These are phyloP conservation scores for Prunella himalayana DNA, from an alignment of 2,113 vertebrate genomes.

Conservation along the genomic window DNA sequence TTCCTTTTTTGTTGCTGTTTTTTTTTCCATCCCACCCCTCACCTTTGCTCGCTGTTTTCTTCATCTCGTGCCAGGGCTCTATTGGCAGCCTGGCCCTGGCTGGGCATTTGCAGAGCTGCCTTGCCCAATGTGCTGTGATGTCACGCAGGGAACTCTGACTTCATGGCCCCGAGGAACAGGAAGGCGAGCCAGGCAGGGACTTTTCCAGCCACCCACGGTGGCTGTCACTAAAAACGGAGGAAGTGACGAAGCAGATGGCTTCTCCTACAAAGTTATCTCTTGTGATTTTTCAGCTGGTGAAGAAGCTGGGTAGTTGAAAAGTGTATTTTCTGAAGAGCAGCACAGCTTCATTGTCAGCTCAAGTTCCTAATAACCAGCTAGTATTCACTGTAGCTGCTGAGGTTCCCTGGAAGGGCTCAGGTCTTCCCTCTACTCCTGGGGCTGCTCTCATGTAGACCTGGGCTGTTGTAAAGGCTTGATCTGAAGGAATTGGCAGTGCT, in stretches of 20 bases:
- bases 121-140: neutral
- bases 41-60: neutral
- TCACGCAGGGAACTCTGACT: neutral
- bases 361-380: neutral
- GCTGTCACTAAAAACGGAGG: neutral
- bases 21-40: neutral
- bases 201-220: neutral
- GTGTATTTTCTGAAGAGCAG: neutral
- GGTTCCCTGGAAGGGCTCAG: neutral
- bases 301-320: neutral
- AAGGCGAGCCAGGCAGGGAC: neutral
- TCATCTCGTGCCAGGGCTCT: neutral
- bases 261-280: neutral
- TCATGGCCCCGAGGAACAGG: neutral
- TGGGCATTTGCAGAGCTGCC: neutral
- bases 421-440: neutral
- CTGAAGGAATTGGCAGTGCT: neutral
- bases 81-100: rapidly evolving
- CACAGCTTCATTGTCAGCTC: neutral
- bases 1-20: neutral
- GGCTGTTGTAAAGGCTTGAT: neutral
- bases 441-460: neutral
- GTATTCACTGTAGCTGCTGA: neutral
- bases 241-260: neutral
- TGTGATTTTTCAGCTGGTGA: neutral